A percentile compares a stretch with the other conserved stretches of the same genome.
Conservation (phyloP, 1,140 invertebrate species). For the Sycobia sp. region DNA sequence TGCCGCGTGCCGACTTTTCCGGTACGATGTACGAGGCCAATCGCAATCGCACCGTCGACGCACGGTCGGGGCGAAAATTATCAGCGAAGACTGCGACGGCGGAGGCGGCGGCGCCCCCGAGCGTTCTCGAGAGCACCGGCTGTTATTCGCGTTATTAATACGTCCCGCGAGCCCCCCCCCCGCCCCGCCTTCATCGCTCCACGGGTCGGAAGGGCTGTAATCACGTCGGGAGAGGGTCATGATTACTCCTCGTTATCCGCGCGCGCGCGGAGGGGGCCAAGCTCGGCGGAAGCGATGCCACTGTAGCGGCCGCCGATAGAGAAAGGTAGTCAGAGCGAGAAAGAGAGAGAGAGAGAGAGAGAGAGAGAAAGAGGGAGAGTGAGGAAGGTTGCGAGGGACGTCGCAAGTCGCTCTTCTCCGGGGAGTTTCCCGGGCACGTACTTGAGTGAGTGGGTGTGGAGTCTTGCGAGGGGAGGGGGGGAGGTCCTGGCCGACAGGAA, state of each 20-base stretch:
- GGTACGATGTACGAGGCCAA: no score
- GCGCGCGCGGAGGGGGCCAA: no score
- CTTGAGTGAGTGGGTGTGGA: not conserved
- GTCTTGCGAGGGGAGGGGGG: not conserved
- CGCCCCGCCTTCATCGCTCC: no score
- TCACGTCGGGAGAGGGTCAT: slow-evolving; percentile 33
- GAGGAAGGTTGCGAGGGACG: no score
- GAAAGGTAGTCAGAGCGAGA: no score
- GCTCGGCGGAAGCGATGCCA: slow-evolving; percentile 43
- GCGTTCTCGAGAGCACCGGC: no score
- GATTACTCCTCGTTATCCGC: slow-evolving; percentile 45
- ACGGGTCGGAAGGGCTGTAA: slow-evolving; percentile 39
- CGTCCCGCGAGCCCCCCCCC: slow-evolving; percentile 37
- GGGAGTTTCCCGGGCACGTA: slow-evolving; percentile 8
- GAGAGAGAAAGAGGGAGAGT: not conserved
- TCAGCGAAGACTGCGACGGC: no score
- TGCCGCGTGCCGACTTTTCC: not conserved
- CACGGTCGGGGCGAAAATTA: no score
- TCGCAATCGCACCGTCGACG: not conserved
- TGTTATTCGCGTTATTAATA: slow-evolving; percentile 43
- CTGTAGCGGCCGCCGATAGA: not conserved
- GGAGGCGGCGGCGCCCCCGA: no score
- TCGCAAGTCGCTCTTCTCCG: no score
- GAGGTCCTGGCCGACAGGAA: slow-evolving; percentile 3
- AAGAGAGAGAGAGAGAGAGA: not conserved